Evolutionary conservation across 2,113 vertebrate genomes (phyloP).

Genomic region (Potamarius usumacintae): DNA sequence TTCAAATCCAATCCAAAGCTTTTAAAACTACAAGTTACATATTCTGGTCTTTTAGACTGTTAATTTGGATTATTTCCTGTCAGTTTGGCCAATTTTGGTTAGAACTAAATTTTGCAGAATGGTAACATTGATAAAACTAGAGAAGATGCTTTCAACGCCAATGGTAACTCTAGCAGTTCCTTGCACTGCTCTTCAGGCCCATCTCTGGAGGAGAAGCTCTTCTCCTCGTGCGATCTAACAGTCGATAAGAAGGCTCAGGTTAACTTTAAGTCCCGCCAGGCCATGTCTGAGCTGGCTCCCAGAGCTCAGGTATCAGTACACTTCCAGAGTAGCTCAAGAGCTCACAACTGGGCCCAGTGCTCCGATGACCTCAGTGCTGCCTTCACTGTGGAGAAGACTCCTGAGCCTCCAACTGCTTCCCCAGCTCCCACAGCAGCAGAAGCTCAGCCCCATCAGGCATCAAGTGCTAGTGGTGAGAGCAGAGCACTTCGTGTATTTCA

Average conservation of each 20-base stretch:
- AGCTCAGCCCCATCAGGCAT: constrained; percentile 62
- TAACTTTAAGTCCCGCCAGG: constrained; percentile 80
- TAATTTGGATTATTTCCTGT: background rate
- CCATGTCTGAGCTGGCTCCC: constrained; percentile 67
- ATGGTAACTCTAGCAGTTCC: constrained; percentile 4
- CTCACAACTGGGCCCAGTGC: constrained; percentile 76
- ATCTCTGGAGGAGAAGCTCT: constrained; percentile 89
- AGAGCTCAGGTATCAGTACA: constrained; percentile 74
- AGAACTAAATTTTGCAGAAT: background rate
- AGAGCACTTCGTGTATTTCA: constrained; percentile 40
- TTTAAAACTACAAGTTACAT: background rate
- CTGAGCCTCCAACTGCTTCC: constrained; percentile 39
- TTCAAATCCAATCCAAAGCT: background rate
- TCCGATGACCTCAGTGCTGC: constrained; percentile 75
- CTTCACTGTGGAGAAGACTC: constrained; percentile 70
- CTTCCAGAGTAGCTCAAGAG: constrained; percentile 76
- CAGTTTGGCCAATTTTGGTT: background rate
- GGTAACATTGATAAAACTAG: background rate
- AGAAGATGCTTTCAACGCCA: background rate
- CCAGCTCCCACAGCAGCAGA: constrained; percentile 57
- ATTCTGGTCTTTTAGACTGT: background rate
- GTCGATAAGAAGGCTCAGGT: constrained; percentile 78
- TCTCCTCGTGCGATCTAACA: constrained; percentile 82
- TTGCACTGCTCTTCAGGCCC: constrained; percentile 77
- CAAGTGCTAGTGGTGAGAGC: constrained; percentile 88